Base-by-base conservation (phyloP, 2,888 invertebrate species). In the Oxytorus armatus region DNA sequence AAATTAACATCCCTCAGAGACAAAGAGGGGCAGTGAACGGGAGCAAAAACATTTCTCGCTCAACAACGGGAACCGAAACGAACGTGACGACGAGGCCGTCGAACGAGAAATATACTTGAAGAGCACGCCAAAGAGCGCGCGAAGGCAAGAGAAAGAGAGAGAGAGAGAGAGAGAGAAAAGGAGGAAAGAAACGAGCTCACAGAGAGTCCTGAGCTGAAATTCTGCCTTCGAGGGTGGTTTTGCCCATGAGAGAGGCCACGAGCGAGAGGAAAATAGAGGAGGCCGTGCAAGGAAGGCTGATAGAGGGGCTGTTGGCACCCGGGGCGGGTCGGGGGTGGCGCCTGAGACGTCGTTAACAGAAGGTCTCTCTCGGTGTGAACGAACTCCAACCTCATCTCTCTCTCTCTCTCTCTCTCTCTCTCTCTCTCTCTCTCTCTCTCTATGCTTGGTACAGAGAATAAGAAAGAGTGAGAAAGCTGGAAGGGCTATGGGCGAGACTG, bases 331-430 rank as follows among this genome's bases (percentile, higher is more conserved):
- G 53, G 78, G 86, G 82, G 74, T 82, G 74, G 80, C 86, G 85
- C 86, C 87, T 86, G 87, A 82, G 81, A 81, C 81, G 81, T 78
- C 81, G 78, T 81, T 81, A 83, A 83, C 79, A 77, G 81, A 82
- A 72, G 78, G 80, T 73, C 78, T 75, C 69, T 76, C 63, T 61
- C 53, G 49, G 65, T 74, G 73, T 65, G 80, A 70, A 70, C 70
- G 70, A 70, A 70, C 70, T 70, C 70, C 33, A 77, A 75, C 80
- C 78, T 78, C 78, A n/a, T n/a, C n/a, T 68, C 81, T 39, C 61
- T 51, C 49, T 42, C 25, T 57, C 69, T 61, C 39, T 29, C 47
- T 59, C 49, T 39, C 53, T 47, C 29, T 21, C n/a, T 63, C 29
- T n/a, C 44, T 29, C 61, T 25, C 42, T 47, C 21, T 39, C 44